These are phyloP conservation scores for Enteromius treurensis DNA, from an alignment of 2,797 vertebrate genomes.

Conservation along the genomic window DNA sequence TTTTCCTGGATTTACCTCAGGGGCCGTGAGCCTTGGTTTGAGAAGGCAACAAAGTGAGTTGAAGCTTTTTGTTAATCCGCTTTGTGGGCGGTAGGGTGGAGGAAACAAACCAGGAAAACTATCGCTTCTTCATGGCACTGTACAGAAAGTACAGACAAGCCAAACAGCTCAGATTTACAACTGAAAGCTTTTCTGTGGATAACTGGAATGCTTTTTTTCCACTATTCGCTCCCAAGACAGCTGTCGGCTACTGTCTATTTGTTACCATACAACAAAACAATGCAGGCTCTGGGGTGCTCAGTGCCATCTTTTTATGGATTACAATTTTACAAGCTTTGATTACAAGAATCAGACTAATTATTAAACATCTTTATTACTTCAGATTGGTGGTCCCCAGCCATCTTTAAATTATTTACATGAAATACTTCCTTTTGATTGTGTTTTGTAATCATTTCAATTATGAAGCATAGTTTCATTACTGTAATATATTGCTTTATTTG, in stretches of 20 bases:
- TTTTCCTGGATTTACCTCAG: slow-evolving; percentile 37
- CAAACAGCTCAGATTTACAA: slow-evolving; percentile 46
- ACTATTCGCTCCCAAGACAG: slow-evolving; percentile 1
- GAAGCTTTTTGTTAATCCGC: slow-evolving; percentile 42
- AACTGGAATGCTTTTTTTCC: background rate
- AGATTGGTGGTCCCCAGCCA: background rate
- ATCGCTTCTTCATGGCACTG: slow-evolving; percentile 37
- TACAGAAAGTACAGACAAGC: slow-evolving; percentile 43
- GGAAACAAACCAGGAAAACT: slow-evolving; percentile 39
- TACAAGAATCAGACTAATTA: slow-evolving; percentile 31
- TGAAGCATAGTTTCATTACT: background rate
- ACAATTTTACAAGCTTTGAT: slow-evolving; percentile 33
- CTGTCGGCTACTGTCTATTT: slow-evolving; percentile 41
- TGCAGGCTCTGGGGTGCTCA: slow-evolving; percentile 11
- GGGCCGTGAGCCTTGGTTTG: slow-evolving; percentile 5
- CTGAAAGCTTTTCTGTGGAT: slow-evolving; percentile 36
- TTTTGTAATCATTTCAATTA: background rate
- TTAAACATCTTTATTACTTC: slow-evolving; percentile 19
- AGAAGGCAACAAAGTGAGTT: slow-evolving; percentile 41
- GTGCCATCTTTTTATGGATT: slow-evolving; percentile 34
- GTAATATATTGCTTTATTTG: background rate
- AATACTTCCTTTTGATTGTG: background rate
- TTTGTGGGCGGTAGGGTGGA: slow-evolving; percentile 37
- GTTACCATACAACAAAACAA: slow-evolving; percentile 40
- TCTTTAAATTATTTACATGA: background rate